Evolutionary conservation across 1,140 invertebrate species (phyloP).

Genomic region (Drosophila miranda): DNA sequence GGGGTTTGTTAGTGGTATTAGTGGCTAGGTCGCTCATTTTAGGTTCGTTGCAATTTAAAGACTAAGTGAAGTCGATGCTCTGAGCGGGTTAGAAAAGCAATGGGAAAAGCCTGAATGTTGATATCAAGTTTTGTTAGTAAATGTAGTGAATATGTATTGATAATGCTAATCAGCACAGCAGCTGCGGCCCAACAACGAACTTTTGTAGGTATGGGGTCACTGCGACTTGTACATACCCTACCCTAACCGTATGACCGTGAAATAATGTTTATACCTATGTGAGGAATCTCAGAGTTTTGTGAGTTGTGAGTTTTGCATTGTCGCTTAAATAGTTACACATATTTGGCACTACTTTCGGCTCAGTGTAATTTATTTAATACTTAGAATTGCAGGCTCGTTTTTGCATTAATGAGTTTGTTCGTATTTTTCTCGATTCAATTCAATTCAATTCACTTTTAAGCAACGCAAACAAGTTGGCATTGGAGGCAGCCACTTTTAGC

Average conservation of each 20-base stretch:
- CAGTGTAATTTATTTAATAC: constrained; percentile 11
- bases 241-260: no score
- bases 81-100: neutral
- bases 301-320: neutral
- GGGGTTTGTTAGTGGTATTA: constrained; percentile 44
- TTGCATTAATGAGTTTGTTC: constrained; percentile 25
- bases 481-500: constrained; percentile 41
- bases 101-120: constrained; percentile 3
- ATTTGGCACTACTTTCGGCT: neutral
- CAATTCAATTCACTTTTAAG: constrained; percentile 39
- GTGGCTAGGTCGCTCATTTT: constrained; percentile 54
- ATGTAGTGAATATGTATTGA: constrained; percentile 2
- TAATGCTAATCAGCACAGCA: constrained; percentile 31
- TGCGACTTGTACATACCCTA: no score
- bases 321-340: neutral
- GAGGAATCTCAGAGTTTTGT: no score
- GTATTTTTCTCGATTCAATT: constrained; percentile 37
- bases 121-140: neutral
- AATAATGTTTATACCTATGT: neutral
- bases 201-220: neutral
- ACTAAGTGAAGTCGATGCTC: neutral
- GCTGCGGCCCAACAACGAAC: constrained; percentile 2
- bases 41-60: constrained; percentile 7
- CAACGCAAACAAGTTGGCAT: constrained; percentile 51
- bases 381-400: constrained; percentile 23